Evolutionary conservation across 2,113 vertebrate genomes (phyloP), one percentile per base, ranked within the genome.

Genomic region (Baryphthengus martii): DNA sequence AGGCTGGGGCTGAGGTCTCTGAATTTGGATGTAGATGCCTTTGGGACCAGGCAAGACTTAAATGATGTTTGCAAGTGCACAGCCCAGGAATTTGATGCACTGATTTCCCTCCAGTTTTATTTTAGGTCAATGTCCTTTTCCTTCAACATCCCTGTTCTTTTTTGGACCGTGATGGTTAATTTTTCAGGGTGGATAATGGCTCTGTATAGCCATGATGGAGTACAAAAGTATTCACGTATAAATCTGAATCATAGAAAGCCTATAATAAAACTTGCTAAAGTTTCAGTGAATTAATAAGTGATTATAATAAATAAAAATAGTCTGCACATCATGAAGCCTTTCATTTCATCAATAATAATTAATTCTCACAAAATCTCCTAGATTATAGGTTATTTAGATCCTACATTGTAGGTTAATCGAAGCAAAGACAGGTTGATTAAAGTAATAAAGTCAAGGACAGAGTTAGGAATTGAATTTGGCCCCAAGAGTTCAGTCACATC

Each of bases 291-390:
- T 71, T 90, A 85, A 63, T 63, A 92, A 83, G 42, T 65, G 50
- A 96, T 89, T 81, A 78, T 40, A 81, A 93, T 37, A 95, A 96
- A 95, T 61, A 94, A 93, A 88, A 96, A 93, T 81, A 96, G 68
- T 62, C 88, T 35, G 19, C 65, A 84, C 40, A 84, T 68, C 65
- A 78, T 7, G n/a, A 21, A 90, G 68, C 8, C 71, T 93, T 94
- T 84, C 11, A 55, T 52, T 94, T 84, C 82, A 93, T 93, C 88
- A 94, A 78, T 75, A 94, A 75, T 84, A 95, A 95, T 90, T 81
- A 90, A 83, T 90, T 93, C n/a, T 68, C 73, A 65, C 26, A 87
- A 92, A 92, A 89, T n/a, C 19, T 65, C 65, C 53, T 47, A 87
- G 72, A 87, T 78, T 75, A 87, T 31, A 75, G 70, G 44, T 62